phyloP scores from a whole-genome alignment of 1,140 invertebrate species.

The Zeugodacus cucurbitae region DNA sequence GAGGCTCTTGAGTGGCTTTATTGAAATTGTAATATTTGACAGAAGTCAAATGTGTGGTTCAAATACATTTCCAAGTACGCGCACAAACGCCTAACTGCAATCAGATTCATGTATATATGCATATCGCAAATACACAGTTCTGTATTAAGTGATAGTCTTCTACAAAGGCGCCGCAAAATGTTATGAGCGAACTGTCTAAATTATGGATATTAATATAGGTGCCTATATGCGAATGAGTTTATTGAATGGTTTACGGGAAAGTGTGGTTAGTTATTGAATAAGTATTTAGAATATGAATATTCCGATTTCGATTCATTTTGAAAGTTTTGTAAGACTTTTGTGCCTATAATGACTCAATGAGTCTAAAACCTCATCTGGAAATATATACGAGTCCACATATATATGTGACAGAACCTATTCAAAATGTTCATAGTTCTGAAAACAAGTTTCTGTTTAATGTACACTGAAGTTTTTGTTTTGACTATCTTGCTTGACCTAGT shows the following conservation, averaged over 20 bases:
- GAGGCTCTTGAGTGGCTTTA: conserved; percentile 37
- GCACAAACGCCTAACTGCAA: background rate
- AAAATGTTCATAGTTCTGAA: too few species aligned
- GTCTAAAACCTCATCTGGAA: too few species aligned
- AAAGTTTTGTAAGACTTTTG: too few species aligned
- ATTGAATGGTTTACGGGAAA: background rate
- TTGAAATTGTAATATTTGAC: conserved; percentile 41
- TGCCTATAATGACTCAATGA: too few species aligned
- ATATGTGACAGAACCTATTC: too few species aligned
- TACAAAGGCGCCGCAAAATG: background rate
- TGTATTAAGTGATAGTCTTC: background rate
- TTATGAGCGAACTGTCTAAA: background rate
- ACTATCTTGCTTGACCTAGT: too few species aligned
- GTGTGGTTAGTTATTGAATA: too few species aligned
- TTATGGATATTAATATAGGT: background rate
- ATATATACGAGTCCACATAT: too few species aligned
- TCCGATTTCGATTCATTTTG: too few species aligned
- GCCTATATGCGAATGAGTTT: background rate
- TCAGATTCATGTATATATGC: background rate
- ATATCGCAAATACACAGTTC: background rate
- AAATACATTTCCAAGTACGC: background rate
- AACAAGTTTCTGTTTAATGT: too few species aligned
- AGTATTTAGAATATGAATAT: too few species aligned
- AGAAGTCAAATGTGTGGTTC: conserved; percentile 36
- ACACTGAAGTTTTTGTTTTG: too few species aligned